Percentiles rank a stretch among this genome's conserved stretches.
phyloP scores from a whole-genome alignment of 2,888 invertebrate species.

The Aphidoletes aphidimyza region DNA sequence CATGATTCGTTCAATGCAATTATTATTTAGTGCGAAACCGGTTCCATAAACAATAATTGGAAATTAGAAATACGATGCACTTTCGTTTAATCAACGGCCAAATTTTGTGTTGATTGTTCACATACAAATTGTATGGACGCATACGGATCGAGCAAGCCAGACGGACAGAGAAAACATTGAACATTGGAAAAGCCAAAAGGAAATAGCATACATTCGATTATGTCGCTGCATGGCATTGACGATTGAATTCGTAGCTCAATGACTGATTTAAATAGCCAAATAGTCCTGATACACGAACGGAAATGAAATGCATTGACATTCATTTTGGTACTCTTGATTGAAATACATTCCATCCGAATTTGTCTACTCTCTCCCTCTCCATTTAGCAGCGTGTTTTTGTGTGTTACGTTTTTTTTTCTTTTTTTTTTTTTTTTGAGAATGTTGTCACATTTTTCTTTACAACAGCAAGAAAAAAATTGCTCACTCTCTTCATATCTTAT shows the following conservation, averaged over 20 bases:
- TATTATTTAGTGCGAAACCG: conserved; percentile 25
- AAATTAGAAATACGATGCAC: conserved; percentile 16
- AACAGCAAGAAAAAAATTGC: too few species aligned
- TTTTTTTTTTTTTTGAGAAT: too few species aligned
- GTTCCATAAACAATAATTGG: conserved; percentile 27
- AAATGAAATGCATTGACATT: conserved; percentile 19
- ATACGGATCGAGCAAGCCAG: neutral
- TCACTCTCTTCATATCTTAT: neutral
- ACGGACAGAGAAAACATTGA: neutral
- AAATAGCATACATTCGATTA: conserved; percentile 5
- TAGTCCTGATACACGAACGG: neutral
- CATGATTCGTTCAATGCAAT: neutral
- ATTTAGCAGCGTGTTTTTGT: too few species aligned
- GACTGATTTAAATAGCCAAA: neutral
- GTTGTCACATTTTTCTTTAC: too few species aligned
- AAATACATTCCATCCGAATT: neutral
- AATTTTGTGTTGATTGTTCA: neutral
- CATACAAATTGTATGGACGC: neutral
- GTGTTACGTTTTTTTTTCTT: too few species aligned
- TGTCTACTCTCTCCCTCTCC: too few species aligned
- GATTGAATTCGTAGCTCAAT: neutral
- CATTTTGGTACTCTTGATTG: conserved; percentile 29
- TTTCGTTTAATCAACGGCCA: conserved; percentile 8
- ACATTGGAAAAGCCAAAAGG: too few species aligned
- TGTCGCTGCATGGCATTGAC: neutral